Base-by-base conservation (phyloP, 92 coral and sea anemone genomes). In the Porites rus region DNA sequence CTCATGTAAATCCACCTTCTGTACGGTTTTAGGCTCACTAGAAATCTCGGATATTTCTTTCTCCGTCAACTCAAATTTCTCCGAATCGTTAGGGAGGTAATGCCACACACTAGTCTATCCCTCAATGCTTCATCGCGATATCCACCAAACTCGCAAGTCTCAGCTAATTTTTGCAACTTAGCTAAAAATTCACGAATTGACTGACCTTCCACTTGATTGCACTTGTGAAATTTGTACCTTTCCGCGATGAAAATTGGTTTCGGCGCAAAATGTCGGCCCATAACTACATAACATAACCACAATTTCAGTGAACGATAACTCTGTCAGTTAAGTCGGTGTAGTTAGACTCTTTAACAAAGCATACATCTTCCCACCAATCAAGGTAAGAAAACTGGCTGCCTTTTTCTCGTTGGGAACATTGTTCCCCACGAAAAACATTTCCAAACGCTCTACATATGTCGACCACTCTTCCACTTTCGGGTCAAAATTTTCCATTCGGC, bases 341-440 rank as follows among this genome's bases (percentile, higher is more conserved):
- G 86, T 72, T 63, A 87, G 92, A n/a, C n/a, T n/a, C n/a, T n/a
- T n/a, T n/a, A n/a, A n/a, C n/a, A n/a, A n/a, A n/a, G n/a, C 77
- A 88, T 88, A 83, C 88, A 75, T 88, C 67, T 83, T 84, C 51
- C 92, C 86, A 63, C 84, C 85, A 64, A 88, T 86, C 72, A 77
- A 67, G 56, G 76, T 83, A 72, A 83, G 82, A 60, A 83, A 68
- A 70, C 91, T 87, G 52, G 91, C 78, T 19, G 86, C 91, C 82
- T 81, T 83, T 75, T 88, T 88, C 46, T 53, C 91, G 2, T 68
- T 67, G 56, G 88, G 85, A 59, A 88, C 83, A n/a, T n/a, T n/a
- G 53, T 82, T 88, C 20, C 82, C 83, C 51, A 73, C 71, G 86
- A 63, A 80, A 80, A 79, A 86, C 83, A 86, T 69, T 66, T 86